Base-by-base conservation (phyloP, 2,797 vertebrate genomes). In the Syndactyla subalaris region DNA sequence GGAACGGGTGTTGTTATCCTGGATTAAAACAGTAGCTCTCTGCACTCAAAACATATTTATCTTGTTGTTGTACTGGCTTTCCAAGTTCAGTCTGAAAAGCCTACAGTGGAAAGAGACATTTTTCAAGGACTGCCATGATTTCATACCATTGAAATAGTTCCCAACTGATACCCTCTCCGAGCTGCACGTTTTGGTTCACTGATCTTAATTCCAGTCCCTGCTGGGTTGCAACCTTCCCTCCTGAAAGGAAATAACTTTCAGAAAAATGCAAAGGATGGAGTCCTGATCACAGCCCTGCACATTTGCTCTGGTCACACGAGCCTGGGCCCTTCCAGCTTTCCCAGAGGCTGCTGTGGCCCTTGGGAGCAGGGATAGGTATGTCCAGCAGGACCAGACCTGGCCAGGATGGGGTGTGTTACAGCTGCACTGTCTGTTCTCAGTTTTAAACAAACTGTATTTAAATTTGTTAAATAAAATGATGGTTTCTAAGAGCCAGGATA, bases 371-470 rank as follows among this genome's bases (percentile, higher is more conserved):
- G 84, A 66, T 0, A 17, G 9, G 2, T 7, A 15, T 24, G 52
- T 30, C 82, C 39, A 34, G 54, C 15, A 27, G 55, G 83, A 49
- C 46, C 79, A 85, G 22, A 63, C 55, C 61, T 74, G 80, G 84
- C 67, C 83, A 71, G 83, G 79, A 88, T 24, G 70, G 93, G 58
- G 90, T 27, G 65, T 89, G 55, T 51, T 75, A 67, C 71, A 95
- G 94, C 93, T 93, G 93, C 90, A 59, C 95, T 89, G 80, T 96
- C 89, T 95, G 96, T 93, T 96, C 96, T 97, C 89, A 83, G 72
- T 98, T 97, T 98, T 97, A 96, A 98, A 96, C 95, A 93, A 97
- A 97, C 95, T 97, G 97, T 98, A 96, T 96, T 98, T 95, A 96
- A 88, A 97, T 98, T 98, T 97, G 96, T 97, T 97, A 88, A 97